A percentile compares a stretch with the other conserved stretches of the same genome.
These are phyloP conservation scores for Pharmacophagus antenor DNA, from an alignment of 2,888 invertebrate species.

Conservation along the genomic window DNA sequence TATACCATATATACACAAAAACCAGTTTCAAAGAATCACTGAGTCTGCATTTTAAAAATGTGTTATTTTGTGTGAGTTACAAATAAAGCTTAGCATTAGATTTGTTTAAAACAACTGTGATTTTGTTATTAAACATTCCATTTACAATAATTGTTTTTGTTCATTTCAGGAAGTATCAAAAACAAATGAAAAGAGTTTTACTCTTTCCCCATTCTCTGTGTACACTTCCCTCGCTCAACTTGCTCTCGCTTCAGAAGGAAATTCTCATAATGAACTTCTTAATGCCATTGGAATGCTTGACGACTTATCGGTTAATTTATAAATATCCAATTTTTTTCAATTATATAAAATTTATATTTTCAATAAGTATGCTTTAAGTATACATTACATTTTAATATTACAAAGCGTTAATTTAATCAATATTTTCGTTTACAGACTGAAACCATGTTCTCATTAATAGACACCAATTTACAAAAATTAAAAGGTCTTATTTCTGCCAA, in stretches of 20 bases:
- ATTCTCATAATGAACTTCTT: constrained; percentile 60
- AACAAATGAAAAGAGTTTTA: constrained; percentile 51
- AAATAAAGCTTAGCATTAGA: neutral
- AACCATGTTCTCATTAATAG: neutral
- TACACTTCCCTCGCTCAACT: constrained; percentile 62
- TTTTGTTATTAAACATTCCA: neutral
- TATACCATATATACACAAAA: no score
- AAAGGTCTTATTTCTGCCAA: constrained; percentile 1
- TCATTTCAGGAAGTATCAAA: constrained; percentile 47
- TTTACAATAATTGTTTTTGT: neutral
- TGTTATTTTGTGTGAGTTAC: no score
- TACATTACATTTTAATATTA: neutral
- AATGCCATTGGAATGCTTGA: constrained; percentile 52
- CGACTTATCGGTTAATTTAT: constrained; percentile 44
- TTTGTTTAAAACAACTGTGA: neutral
- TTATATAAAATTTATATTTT: no score
- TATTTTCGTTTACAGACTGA: neutral
- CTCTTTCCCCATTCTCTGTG: constrained; percentile 71
- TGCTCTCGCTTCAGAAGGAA: constrained; percentile 55
- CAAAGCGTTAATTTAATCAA: neutral
- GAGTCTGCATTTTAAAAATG: neutral
- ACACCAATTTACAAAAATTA: neutral
- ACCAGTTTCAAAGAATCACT: neutral
- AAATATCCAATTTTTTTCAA: no score
- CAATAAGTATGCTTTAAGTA: no score